A percentile compares a stretch with the other conserved stretches of the same genome.
Evolutionary conservation across 2,888 invertebrate genomes (phyloP).

Genomic region (Oligia strigilis): DNA sequence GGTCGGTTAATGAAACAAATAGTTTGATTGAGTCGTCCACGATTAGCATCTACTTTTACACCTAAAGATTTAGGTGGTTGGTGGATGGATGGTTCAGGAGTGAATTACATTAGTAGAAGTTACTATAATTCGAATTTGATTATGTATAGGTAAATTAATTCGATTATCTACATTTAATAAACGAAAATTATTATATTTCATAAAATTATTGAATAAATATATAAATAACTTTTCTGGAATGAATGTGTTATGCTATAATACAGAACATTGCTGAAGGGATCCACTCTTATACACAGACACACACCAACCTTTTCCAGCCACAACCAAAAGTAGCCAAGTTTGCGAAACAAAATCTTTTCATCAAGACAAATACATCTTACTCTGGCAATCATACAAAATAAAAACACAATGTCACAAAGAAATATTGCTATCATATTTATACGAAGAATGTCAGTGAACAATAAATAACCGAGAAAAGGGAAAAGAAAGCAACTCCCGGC

Average conservation of each 20-base stretch:
- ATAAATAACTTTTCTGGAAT: not conserved
- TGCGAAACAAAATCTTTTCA: not conserved
- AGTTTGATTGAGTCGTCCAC: no score
- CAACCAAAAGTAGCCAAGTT: not conserved
- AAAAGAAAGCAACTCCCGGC: conserved; percentile 43
- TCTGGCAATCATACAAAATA: conserved; percentile 44
- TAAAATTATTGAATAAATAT: not conserved
- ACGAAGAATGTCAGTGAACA: conserved; percentile 51
- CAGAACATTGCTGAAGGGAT: not conserved
- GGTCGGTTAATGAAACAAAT: no score
- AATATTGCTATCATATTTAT: conserved; percentile 45
- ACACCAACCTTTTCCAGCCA: not conserved
- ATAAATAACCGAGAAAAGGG: conserved; percentile 64
- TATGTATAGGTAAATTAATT: no score
- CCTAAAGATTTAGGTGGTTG: no score
- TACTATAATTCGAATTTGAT: no score
- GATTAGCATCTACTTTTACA: no score
- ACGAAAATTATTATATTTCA: no score
- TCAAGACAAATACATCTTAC: conserved; percentile 22
- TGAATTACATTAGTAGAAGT: no score
- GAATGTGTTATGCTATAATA: not conserved
- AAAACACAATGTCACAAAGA: conserved; percentile 44
- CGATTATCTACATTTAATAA: no score
- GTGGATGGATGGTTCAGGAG: no score
- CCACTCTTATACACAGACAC: not conserved